Evolutionary conservation across 2,888 invertebrate genomes (phyloP).

Genomic region (Subacronicta megacephala): DNA sequence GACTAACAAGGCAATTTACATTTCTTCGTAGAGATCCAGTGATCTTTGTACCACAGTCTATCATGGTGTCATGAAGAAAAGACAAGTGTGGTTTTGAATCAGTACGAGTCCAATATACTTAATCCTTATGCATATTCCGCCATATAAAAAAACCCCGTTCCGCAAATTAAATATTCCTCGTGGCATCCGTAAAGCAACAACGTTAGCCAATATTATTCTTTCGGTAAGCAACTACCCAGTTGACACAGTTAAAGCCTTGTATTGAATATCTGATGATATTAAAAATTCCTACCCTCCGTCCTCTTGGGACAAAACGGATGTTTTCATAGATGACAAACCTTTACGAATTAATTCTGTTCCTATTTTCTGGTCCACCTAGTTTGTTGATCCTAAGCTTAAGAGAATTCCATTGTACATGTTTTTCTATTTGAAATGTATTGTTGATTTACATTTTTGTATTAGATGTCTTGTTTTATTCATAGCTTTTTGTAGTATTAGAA

Average conservation of each 20-base stretch:
- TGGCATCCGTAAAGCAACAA: conserved; percentile 46
- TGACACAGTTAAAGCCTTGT: conserved; percentile 68
- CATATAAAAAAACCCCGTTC: no score
- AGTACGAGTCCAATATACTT: no score
- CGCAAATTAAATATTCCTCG: conserved; percentile 58
- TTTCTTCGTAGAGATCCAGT: no score
- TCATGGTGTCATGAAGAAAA: no score
- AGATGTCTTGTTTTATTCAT: conserved; percentile 4
- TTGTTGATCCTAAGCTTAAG: conserved; percentile 39
- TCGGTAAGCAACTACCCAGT: conserved; percentile 56
- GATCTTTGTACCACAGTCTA: no score
- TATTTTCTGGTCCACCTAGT: conserved; percentile 45
- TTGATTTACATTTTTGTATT: conserved; percentile 17
- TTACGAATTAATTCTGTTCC: conserved; percentile 48
- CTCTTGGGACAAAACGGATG: conserved; percentile 45
- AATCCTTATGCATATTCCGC: no score
- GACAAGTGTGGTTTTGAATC: no score
- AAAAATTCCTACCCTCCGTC: conserved; percentile 73
- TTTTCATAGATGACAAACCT: conserved; percentile 56
- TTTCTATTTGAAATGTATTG: conserved; percentile 17
- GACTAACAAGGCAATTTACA: no score
- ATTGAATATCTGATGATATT: conserved; percentile 74
- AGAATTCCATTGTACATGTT: conserved; percentile 27
- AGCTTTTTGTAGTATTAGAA: conserved; percentile 10
- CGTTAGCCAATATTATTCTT: conserved; percentile 53